Evolutionary conservation across 1,140 invertebrate genomes (phyloP), one percentile per base, ranked within the genome.

Genomic region (Drosophila pallidifrons): DNA sequence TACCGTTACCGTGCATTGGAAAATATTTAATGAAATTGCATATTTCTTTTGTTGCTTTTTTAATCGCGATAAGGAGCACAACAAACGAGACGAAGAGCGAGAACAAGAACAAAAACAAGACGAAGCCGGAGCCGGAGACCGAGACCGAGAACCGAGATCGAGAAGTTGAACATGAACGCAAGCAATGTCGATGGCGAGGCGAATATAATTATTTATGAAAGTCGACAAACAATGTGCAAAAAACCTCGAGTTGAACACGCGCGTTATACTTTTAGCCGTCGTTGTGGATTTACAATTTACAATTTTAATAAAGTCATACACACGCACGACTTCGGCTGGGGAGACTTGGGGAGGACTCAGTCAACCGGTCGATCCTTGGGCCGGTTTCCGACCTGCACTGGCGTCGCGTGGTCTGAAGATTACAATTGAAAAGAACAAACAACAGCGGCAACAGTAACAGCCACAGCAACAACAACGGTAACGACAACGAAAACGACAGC

Each of bases 221-320:
- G 71, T 88, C 52, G 77, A 78, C 83, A 77, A 83, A 81, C 85
- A 88, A 88, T 69, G 77, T 63, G 77, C 59, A 77, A 87, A 68
- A 68, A 87, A 75, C 76, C 43, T 72, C 59, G 61, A 74, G 64
- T 65, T 74, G 47, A 77, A 77, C 78, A 80, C 78, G 78, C 82
- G 77, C 79, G 79, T 66, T 73, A 71, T 81, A 74, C 58, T 71
- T 77, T 63, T 65, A 43, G 58, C 63, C 69, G 43, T 58, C 73
- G 59, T 47, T 59, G 73, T 64, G 57, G 52, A 57, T 47, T 67
- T 57, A 57, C 45, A 64, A 78, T 55, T 86, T 76, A 81, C 78
- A 87, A 88, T 82, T 88, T 88, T 83, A 87, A 87, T 87, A 87
- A 88, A 87, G 83, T 87, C 85, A 87, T 87, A 66, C 54, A 75